Conservation (phyloP, 2,797 vertebrate species). For the Taenioides sp. region DNA sequence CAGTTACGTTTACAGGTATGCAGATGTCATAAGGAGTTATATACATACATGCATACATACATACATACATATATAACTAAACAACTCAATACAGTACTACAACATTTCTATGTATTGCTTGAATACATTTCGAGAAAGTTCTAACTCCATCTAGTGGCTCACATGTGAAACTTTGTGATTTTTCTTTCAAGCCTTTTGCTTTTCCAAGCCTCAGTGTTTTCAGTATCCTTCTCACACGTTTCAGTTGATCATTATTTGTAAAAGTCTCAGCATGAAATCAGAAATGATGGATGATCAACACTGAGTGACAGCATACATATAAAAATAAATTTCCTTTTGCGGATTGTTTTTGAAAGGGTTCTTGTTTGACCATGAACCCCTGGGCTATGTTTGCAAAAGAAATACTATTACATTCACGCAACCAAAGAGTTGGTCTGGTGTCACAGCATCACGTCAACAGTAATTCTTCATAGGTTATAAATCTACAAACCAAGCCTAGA, state of each 20-base stretch:
- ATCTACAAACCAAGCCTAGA: background rate
- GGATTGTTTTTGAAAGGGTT: slow-evolving; percentile 19
- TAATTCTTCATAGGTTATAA: background rate
- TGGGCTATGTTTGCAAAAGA: slow-evolving; percentile 11
- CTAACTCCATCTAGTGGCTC: slow-evolving; percentile 53
- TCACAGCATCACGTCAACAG: background rate
- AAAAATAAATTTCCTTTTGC: too few relatives aligned
- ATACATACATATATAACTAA: background rate
- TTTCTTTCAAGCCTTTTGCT: too few relatives aligned
- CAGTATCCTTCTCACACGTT: background rate
- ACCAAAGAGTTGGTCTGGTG: background rate
- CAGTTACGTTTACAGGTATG: too few relatives aligned
- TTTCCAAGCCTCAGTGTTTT: too few relatives aligned
- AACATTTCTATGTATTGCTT: background rate
- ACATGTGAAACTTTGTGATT: background rate
- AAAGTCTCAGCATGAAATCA: too few relatives aligned
- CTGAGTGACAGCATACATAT: background rate
- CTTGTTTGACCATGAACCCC: slow-evolving; percentile 41
- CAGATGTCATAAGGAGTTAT: too few relatives aligned
- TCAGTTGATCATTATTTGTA: too few relatives aligned
- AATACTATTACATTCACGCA: background rate
- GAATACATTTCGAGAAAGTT: slow-evolving; percentile 3
- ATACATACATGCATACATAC: too few relatives aligned
- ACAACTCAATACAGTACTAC: background rate
- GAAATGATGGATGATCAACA: background rate